Percentiles rank a stretch among this genome's conserved stretches.
Evolutionary conservation across 2,888 invertebrate species (phyloP).

Genomic region (Caenorhabditis afra): DNA sequence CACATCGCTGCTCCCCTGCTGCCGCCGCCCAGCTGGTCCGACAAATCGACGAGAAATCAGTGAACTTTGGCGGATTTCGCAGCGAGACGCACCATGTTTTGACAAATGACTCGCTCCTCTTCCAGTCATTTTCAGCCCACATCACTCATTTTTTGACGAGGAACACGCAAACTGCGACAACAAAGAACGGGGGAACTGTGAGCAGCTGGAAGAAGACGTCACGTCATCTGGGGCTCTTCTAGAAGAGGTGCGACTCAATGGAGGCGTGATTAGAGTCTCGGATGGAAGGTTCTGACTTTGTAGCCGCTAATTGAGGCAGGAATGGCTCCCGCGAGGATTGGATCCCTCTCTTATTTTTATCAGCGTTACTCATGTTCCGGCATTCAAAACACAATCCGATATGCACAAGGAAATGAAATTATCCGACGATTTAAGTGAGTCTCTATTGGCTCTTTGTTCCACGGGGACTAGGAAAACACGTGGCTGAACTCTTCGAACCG

Average conservation of each 20-base stretch:
- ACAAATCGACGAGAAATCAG: conserved; percentile 32
- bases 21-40: conserved; percentile 1
- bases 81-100: conserved; percentile 30
- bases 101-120: conserved; percentile 35
- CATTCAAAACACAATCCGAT: no score
- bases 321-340: no score
- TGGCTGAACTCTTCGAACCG: no score
- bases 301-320: no score
- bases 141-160: conserved; percentile 41
- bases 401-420: no score
- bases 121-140: conserved; percentile 1
- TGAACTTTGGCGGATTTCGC: conserved; percentile 9
- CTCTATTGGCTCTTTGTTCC: no score
- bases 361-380: no score
- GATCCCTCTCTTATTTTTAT: no score
- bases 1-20: background rate
- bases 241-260: background rate
- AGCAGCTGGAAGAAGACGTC: background rate
- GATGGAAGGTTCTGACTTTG: no score
- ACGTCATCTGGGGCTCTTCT: background rate
- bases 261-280: no score
- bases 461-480: no score
- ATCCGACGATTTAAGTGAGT: no score
- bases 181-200: background rate
- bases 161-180: conserved; percentile 3